Conservation (phyloP, 2,113 vertebrate species). For the Platysteira castanea region DNA sequence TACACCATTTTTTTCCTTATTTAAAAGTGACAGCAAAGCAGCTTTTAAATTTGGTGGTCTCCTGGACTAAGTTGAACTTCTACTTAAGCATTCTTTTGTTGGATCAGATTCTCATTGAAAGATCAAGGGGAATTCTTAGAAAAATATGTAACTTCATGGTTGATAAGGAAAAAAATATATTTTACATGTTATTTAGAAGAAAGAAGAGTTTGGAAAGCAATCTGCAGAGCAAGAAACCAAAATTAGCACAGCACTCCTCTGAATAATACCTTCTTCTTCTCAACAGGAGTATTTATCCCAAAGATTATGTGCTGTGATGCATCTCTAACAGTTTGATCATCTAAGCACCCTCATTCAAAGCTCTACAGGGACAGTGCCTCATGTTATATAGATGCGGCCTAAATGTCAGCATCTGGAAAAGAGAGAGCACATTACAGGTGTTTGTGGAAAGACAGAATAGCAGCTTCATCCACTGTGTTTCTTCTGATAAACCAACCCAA, state of each 20-base stretch:
- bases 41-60: background rate
- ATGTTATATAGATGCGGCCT: background rate
- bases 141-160: background rate
- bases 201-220: background rate
- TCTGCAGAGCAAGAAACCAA: background rate
- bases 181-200: background rate
- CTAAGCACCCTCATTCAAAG: background rate
- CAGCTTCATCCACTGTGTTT: background rate
- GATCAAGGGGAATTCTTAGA: background rate
- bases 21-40: background rate
- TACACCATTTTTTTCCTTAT: background rate
- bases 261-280: background rate
- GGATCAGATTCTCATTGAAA: background rate
- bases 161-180: background rate
- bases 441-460: background rate
- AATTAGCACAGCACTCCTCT: background rate
- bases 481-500: background rate
- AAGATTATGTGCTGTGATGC: background rate
- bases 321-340: background rate
- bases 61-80: background rate
- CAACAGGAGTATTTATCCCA: background rate
- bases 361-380: background rate
- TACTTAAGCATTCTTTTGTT: background rate
- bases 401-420: background rate
- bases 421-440: background rate